phyloP scores from a whole-genome alignment of 2,113 vertebrate genomes.

The Acinonyx jubatus region DNA sequence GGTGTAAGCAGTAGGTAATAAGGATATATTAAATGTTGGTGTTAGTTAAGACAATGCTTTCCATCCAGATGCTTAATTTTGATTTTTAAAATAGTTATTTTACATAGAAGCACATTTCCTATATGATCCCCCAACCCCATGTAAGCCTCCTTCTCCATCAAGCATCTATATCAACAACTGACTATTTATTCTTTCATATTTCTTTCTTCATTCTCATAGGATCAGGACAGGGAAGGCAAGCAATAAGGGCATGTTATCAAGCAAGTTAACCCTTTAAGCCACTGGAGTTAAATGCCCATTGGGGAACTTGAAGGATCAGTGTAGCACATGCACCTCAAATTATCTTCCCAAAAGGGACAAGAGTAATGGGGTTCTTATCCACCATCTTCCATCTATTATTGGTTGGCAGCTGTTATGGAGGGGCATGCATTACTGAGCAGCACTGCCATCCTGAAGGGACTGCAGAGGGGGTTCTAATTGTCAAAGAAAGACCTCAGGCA shows the following conservation, averaged over 20 bases:
- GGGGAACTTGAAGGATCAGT: background rate
- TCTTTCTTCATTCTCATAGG: background rate
- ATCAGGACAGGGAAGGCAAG: background rate
- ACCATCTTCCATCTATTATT: background rate
- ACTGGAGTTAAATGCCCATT: background rate
- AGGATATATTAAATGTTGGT: background rate
- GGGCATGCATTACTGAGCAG: fast-evolving
- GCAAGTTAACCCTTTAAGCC: background rate
- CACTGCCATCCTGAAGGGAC: background rate
- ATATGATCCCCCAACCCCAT: background rate
- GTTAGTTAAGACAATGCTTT: background rate
- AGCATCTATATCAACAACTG: background rate
- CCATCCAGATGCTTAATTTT: background rate
- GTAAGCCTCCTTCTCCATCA: background rate
- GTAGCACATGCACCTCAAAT: background rate
- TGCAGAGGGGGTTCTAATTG: background rate
- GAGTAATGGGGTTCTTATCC: background rate
- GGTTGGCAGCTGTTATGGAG: background rate
- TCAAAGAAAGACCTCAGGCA: background rate
- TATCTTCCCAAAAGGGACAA: background rate
- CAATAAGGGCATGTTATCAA: background rate
- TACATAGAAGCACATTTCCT: background rate
- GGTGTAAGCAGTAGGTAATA: background rate
- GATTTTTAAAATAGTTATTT: background rate
- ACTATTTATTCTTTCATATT: background rate